phyloP scores from a whole-genome alignment of 2,113 vertebrate genomes.

The Hemiprocne comata region DNA sequence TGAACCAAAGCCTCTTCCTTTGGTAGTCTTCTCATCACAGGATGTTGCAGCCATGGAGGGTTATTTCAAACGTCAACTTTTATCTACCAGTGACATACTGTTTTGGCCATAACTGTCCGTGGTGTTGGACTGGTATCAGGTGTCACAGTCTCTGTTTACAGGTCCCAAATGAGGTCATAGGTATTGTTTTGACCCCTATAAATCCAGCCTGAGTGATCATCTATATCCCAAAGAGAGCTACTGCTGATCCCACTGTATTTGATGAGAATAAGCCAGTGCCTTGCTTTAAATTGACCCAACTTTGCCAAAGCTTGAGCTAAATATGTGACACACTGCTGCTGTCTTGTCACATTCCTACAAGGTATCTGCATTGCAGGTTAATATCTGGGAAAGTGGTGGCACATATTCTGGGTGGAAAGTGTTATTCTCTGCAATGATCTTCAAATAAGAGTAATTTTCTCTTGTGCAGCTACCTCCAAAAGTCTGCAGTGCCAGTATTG shows the following conservation, averaged over 20 bases:
- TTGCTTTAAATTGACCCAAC: neutral
- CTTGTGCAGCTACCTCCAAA: neutral
- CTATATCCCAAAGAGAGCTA: neutral
- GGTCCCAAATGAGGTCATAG: neutral
- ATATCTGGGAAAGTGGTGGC: neutral
- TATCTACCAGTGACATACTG: fast-evolving
- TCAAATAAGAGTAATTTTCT: neutral
- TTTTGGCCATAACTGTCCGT: neutral
- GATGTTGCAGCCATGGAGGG: neutral
- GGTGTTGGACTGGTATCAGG: neutral
- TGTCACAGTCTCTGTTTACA: neutral
- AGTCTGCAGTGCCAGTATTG: too few species aligned
- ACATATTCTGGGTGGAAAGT: neutral
- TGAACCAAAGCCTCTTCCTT: neutral
- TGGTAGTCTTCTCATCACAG: neutral
- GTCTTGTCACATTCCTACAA: neutral
- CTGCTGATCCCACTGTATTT: neutral
- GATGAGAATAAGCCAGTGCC: neutral
- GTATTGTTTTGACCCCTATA: neutral
- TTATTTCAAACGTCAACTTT: neutral
- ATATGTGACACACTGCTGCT: neutral
- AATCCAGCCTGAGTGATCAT: neutral
- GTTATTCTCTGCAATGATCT: neutral
- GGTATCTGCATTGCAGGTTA: neutral
- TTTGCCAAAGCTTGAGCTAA: neutral